Evolutionary conservation across 2,797 vertebrate species (phyloP), one percentile per base, ranked within the genome.

Genomic region (Synanceia verrucosa): DNA sequence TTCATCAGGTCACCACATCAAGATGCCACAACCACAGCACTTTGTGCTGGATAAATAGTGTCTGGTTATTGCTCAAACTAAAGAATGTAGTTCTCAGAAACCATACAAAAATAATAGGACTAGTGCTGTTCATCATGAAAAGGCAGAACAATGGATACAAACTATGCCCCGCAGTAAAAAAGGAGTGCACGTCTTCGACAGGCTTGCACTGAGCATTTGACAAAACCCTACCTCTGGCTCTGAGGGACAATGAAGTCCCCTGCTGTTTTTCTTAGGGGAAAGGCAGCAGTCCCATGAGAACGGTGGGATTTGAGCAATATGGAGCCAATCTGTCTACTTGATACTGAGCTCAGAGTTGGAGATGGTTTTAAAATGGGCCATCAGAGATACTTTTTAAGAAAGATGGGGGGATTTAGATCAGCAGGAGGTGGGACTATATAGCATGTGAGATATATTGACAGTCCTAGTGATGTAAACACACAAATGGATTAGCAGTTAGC

Each of bases 401-500:
- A 77, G 58, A 75, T 78, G 39, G 46, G 31, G 28, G 69, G 74
- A 76, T 84, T 83, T 84, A 66, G 77, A 77, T 87, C 73, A 78
- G 70, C 72, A 16, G 66, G 77, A 82, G 79, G 59, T 55, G 68
- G 84, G 67, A 78, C 56, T 72, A 47, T 72, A 56, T 24, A 46
- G 63, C 58, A 68, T 52, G 26, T 41, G 57, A 70, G 68, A 72
- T 73, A 81, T 70, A 61, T 73, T 83, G 69, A 88, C 77, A 81
- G 82, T 84, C 71, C 69, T 7, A 37, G 65, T 59, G 76, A 82
- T 68, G 84, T 90, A 88, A 88, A 88, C 83, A 84, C 79, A 84
- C 78, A 88, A 82, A 73, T 63, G 73, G 83, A 89, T 92, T 91
- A 89, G 79, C 29, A 52, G 79, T 80, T 70, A 87, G 82, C 39